These are phyloP conservation scores for Brevimyrus niger DNA, from an alignment of 2,113 vertebrate species.

Conservation along the genomic window DNA sequence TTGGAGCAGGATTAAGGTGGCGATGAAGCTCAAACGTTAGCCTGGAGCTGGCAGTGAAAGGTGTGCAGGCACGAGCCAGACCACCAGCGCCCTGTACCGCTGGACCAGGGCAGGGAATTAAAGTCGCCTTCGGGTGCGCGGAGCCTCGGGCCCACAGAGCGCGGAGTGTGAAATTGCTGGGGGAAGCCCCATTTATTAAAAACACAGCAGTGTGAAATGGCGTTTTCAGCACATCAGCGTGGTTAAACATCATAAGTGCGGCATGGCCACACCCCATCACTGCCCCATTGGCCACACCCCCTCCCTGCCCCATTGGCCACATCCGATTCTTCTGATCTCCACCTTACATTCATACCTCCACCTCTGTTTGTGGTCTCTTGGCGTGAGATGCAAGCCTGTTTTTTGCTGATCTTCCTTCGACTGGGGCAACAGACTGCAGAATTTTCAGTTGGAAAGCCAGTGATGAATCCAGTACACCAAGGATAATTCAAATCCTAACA, in stretches of 20 bases:
- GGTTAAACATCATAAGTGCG: conserved; percentile 74
- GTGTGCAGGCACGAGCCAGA: conserved; percentile 5
- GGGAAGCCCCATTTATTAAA: conserved; percentile 70
- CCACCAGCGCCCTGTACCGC: conserved; percentile 36
- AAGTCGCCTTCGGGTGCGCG: conserved; percentile 58
- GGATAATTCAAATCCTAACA: background rate
- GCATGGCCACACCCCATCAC: conserved; percentile 44
- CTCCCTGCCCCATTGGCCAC: conserved; percentile 42
- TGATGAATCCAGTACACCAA: background rate
- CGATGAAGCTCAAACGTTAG: background rate
- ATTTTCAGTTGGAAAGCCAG: background rate
- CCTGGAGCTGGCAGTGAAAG: conserved; percentile 49
- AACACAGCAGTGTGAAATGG: conserved; percentile 73
- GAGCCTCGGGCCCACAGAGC: conserved; percentile 45
- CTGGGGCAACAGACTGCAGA: background rate
- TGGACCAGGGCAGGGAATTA: conserved; percentile 68
- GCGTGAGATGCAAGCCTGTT: background rate
- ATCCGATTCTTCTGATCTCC: conserved; percentile 37
- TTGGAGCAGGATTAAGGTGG: background rate
- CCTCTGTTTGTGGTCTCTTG: background rate
- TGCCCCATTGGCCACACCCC: conserved; percentile 47
- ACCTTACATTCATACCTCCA: conserved; percentile 4
- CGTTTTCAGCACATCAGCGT: conserved; percentile 63
- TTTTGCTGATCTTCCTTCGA: background rate
- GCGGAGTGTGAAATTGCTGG: conserved; percentile 69